Conservation (phyloP, 2,888 invertebrate species). For the Dione vanillae region DNA sequence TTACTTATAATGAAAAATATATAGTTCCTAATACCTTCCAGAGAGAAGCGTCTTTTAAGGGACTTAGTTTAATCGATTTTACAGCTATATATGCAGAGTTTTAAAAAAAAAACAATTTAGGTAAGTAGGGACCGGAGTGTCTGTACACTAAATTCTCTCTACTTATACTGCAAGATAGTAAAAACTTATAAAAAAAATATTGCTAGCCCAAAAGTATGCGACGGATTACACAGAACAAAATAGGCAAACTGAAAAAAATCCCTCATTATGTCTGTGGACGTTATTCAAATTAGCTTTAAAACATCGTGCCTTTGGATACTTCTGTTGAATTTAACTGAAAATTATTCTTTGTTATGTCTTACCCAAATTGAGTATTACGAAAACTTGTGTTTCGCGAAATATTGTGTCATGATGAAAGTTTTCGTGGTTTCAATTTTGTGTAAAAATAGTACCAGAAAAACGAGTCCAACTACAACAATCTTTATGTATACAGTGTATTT, state of each 20-base stretch:
- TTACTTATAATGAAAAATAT: no score
- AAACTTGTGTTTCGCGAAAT: conserved; percentile 7
- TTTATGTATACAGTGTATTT: no score
- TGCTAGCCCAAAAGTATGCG: conserved; percentile 5
- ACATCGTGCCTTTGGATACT: conserved; percentile 3
- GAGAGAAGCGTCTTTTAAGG: no score
- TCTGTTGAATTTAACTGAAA: conserved; percentile 9
- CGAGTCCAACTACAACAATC: no score
- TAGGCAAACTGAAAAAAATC: background rate
- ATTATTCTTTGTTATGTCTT: conserved; percentile 13
- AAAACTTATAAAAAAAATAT: background rate
- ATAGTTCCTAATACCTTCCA: no score
- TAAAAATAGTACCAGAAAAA: background rate
- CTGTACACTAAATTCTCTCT: no score
- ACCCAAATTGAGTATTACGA: conserved; percentile 2
- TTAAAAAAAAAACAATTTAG: no score
- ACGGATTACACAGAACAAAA: conserved; percentile 9
- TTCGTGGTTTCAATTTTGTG: background rate
- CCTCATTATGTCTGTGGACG: background rate
- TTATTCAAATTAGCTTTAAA: conserved; percentile 5
- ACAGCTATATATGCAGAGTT: no score
- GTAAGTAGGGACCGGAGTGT: no score
- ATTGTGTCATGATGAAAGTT: conserved; percentile 4
- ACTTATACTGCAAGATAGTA: no score
- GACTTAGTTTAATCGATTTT: no score